phyloP scores from a whole-genome alignment of 2,113 vertebrate genomes.

The Cynoglossus semilaevis region DNA sequence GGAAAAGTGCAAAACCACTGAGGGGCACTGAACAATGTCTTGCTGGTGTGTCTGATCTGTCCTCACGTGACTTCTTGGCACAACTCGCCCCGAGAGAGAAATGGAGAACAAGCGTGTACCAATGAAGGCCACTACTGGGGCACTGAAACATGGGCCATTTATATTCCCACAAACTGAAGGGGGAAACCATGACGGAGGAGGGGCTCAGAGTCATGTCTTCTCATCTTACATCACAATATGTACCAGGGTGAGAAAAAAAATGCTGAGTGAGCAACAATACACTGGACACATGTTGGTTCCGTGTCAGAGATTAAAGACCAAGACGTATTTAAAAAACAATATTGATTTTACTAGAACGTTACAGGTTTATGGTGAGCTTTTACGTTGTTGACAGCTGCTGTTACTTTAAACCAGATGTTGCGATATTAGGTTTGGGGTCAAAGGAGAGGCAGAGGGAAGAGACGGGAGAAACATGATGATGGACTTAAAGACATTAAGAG shows the following conservation, averaged over 20 bases:
- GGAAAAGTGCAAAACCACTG: constrained; percentile 51
- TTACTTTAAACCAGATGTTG: constrained; percentile 64
- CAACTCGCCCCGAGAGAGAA: constrained; percentile 41
- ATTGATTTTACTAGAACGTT: constrained; percentile 34
- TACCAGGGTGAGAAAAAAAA: constrained; percentile 36
- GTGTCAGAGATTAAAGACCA: constrained; percentile 48
- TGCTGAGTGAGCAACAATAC: constrained; percentile 42
- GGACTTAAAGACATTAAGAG: constrained; percentile 20
- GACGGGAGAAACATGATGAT: constrained; percentile 21
- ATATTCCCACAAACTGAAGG: constrained; percentile 32
- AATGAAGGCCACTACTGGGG: constrained; percentile 39
- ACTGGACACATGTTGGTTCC: constrained; percentile 37
- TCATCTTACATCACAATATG: constrained; percentile 46
- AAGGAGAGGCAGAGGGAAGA: constrained; percentile 31
- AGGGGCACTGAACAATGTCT: constrained; percentile 54
- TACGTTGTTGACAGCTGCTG: constrained; percentile 36
- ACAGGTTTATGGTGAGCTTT: constrained; percentile 30
- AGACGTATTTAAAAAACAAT: constrained; percentile 50
- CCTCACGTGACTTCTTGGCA: constrained; percentile 49
- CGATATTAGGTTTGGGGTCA: constrained; percentile 48
- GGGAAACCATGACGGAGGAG: constrained; percentile 38
- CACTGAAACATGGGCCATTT: constrained; percentile 46
- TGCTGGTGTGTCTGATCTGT: constrained; percentile 57
- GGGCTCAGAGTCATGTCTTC: constrained; percentile 38
- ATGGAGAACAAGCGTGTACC: constrained; percentile 28